Conservation (phyloP, 2,113 vertebrate genomes). For the Cercopithecus mona region DNA sequence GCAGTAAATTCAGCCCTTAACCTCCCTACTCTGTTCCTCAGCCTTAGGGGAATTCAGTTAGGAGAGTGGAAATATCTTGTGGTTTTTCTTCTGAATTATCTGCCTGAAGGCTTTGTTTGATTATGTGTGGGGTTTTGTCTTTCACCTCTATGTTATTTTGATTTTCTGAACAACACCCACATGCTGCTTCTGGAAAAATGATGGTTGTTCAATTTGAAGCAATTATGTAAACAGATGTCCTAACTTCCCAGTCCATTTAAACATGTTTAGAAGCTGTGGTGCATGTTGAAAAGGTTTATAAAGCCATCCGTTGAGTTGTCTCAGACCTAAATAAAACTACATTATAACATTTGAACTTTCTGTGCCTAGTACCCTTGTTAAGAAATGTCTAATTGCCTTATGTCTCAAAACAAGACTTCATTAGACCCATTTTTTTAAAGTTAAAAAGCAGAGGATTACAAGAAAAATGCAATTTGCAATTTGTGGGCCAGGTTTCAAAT, state of each 20-base stretch:
- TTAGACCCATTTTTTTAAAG: neutral
- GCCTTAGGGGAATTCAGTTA: neutral
- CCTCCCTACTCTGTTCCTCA: no score
- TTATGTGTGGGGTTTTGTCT: neutral
- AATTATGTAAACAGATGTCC: neutral
- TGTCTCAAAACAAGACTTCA: neutral
- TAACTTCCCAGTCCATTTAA: constrained; percentile 11
- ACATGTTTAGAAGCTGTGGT: neutral
- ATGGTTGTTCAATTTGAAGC: neutral
- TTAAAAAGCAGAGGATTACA: neutral
- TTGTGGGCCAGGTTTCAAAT: neutral
- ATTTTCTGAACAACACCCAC: constrained; percentile 5
- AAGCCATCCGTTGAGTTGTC: neutral
- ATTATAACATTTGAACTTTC: neutral
- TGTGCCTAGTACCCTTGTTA: neutral
- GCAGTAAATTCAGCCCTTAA: neutral
- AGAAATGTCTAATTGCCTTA: neutral
- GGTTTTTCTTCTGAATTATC: neutral
- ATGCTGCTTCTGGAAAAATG: neutral
- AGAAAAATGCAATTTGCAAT: neutral
- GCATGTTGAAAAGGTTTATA: neutral
- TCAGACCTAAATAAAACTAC: neutral
- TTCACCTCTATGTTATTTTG: constrained; percentile 9
- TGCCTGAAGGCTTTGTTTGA: neutral
- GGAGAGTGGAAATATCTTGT: neutral